A percentile compares a stretch with the other conserved stretches of the same genome.
Conservation (phyloP, 2,888 invertebrate species). For the Lepidocyrtinus sp. region DNA sequence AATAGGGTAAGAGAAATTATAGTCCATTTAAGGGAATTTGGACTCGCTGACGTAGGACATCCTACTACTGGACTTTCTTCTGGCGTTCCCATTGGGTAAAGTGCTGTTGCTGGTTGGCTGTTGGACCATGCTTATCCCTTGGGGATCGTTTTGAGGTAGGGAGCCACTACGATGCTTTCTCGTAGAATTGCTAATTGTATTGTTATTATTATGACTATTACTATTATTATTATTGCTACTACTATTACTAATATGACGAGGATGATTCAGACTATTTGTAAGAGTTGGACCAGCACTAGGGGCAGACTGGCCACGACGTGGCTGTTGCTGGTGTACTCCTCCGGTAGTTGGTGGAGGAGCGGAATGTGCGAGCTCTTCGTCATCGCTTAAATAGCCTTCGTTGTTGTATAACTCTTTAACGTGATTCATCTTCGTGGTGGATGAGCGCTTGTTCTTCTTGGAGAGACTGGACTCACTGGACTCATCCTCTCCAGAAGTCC, state of each 20-base stretch:
- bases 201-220: conserved; percentile 71
- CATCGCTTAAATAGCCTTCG: conserved; percentile 76
- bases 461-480: conserved; percentile 87
- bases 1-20: no score
- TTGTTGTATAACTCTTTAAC: conserved; percentile 78
- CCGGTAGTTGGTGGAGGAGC: conserved; percentile 72
- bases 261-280: conserved; percentile 75
- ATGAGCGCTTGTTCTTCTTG: conserved; percentile 72
- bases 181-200: conserved; percentile 57
- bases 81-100: conserved; percentile 46
- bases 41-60: conserved; percentile 77
- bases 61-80: conserved; percentile 71
- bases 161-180: conserved; percentile 60
- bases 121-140: conserved; percentile 25
- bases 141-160: conserved; percentile 53
- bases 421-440: conserved; percentile 69
- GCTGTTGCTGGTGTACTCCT: conserved; percentile 73
- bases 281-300: conserved; percentile 72
- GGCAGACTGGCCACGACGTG: conserved; percentile 72
- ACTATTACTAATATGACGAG: conserved; percentile 74
- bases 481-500: conserved; percentile 85
- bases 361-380: conserved; percentile 71
- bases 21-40: conserved; percentile 76
- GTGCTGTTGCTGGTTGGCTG: conserved; percentile 50
- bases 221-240: conserved; percentile 47